Evolutionary conservation across 2,888 invertebrate species (phyloP).

Genomic region (Cepaea hortensis): DNA sequence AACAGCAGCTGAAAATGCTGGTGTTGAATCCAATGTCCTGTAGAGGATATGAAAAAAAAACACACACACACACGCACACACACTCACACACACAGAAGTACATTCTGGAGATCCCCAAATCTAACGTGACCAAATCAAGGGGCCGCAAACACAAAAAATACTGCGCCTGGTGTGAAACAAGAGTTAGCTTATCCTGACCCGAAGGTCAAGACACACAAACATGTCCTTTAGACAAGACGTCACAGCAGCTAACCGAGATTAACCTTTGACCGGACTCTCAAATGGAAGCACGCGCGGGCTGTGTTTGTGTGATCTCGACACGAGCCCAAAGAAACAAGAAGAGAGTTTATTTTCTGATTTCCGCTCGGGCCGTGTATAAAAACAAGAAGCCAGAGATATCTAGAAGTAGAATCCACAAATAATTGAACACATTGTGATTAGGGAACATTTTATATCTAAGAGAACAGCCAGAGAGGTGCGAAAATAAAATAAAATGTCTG

Average conservation of each 20-base stretch:
- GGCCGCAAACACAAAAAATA: constrained; percentile 7
- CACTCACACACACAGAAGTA: too few relatives aligned
- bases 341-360: background rate
- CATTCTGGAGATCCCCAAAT: too few relatives aligned
- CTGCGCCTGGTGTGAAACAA: background rate
- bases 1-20: too few relatives aligned
- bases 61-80: too few relatives aligned
- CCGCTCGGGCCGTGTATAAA: background rate
- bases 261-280: constrained; percentile 12
- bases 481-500: too few relatives aligned
- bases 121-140: background rate
- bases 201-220: background rate
- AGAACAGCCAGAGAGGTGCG: too few relatives aligned
- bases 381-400: background rate
- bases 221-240: background rate
- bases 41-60: too few relatives aligned
- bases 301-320: background rate
- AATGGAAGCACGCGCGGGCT: background rate
- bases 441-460: too few relatives aligned
- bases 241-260: background rate
- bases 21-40: too few relatives aligned
- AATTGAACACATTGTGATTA: too few relatives aligned
- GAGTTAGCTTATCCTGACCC: constrained; percentile 9
- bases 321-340: background rate
- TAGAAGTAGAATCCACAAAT: too few relatives aligned